Conservation (phyloP, 2,888 invertebrate genomes). For the Punctoribates punctum region DNA sequence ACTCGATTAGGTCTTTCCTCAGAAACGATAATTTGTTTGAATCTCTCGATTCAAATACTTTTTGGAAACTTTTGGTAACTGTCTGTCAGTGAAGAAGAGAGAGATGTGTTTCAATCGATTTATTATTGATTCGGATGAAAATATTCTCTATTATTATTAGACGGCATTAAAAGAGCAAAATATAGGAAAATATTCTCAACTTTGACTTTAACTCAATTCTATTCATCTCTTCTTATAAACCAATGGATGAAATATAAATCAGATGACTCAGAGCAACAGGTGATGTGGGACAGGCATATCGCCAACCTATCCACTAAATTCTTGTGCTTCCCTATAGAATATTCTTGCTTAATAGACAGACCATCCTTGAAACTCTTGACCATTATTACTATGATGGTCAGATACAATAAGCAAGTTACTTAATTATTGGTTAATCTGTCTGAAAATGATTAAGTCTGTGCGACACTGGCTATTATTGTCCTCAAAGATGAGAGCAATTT, state of each 20-base stretch:
- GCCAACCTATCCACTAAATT: no score
- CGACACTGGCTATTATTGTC: background rate
- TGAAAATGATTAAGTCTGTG: background rate
- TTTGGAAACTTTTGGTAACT: background rate
- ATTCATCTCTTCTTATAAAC: background rate
- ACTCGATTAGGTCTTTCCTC: background rate
- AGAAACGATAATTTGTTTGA: background rate
- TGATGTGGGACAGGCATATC: background rate
- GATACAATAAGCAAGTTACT: no score
- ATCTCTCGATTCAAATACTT: background rate
- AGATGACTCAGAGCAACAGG: constrained; percentile 16
- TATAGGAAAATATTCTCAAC: background rate
- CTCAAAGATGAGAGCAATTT: background rate
- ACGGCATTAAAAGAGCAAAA: background rate
- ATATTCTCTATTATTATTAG: background rate
- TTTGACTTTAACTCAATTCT: background rate
- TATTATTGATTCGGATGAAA: background rate
- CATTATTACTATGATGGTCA: no score
- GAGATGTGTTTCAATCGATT: background rate
- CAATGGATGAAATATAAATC: background rate
- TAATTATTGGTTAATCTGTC: no score
- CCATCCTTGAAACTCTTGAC: no score
- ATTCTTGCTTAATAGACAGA: no score
- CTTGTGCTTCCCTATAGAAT: no score
- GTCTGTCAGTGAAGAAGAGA: background rate